phyloP scores from a whole-genome alignment of 2,888 invertebrate species.

The Hyalella azteca region DNA sequence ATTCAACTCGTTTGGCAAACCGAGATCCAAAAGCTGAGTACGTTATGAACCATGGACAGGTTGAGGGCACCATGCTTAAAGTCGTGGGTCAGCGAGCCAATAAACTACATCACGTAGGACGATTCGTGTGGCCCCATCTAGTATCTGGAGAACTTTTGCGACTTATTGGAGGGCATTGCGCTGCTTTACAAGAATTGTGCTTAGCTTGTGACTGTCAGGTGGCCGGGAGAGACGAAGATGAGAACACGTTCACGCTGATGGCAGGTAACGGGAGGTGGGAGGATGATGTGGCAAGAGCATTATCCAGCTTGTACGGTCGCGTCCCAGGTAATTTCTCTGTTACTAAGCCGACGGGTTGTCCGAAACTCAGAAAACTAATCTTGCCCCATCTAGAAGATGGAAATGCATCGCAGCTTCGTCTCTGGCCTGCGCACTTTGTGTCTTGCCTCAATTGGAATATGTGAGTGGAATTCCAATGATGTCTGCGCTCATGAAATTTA shows the following conservation, averaged over 20 bases:
- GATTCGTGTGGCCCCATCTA: slow-evolving; percentile 51
- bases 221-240: slow-evolving; percentile 38
- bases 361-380: slow-evolving; percentile 41
- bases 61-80: slow-evolving; percentile 47
- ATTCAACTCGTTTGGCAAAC: slow-evolving; percentile 46
- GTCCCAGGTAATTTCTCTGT: slow-evolving; percentile 49
- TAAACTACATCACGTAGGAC: slow-evolving; percentile 30
- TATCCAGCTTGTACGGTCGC: slow-evolving; percentile 44
- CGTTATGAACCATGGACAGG: slow-evolving; percentile 27
- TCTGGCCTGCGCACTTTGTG: slow-evolving; percentile 42
- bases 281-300: slow-evolving; percentile 42
- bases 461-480: slow-evolving; percentile 49
- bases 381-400: slow-evolving; percentile 53
- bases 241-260: slow-evolving; percentile 45
- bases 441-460: slow-evolving; percentile 43
- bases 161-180: slow-evolving; percentile 48
- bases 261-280: slow-evolving; percentile 44
- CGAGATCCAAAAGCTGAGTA: slow-evolving; percentile 42
- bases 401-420: slow-evolving; percentile 40
- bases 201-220: slow-evolving; percentile 50
- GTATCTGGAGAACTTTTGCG: slow-evolving; percentile 50
- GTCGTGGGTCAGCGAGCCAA: slow-evolving; percentile 43
- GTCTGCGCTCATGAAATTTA: slow-evolving; percentile 33
- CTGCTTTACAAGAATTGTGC: slow-evolving; percentile 33
- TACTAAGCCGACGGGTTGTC: slow-evolving; percentile 39